These are phyloP conservation scores for Drosophila sucinea DNA, from an alignment of 1,140 invertebrate species.

Conservation along the genomic window DNA sequence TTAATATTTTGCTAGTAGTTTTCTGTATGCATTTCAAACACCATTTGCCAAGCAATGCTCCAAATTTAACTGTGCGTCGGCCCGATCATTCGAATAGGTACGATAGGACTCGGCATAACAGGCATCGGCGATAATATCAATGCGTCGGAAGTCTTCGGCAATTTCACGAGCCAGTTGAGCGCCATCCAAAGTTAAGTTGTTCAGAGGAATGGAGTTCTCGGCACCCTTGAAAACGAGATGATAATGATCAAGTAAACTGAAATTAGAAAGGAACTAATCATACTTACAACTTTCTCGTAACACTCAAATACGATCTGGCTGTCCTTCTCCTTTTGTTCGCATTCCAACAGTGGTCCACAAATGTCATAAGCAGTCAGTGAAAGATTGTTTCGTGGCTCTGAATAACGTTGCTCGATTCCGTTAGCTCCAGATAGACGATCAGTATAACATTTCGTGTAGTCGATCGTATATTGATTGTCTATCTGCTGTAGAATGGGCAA, in stretches of 20 bases:
- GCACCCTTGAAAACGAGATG: not conserved
- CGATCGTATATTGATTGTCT: not conserved
- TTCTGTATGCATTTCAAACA: too few relatives aligned
- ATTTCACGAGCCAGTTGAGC: not conserved
- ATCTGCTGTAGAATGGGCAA: not conserved
- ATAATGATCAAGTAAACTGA: too few relatives aligned
- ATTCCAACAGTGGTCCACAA: not conserved
- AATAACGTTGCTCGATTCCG: not conserved
- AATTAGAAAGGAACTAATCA: too few relatives aligned
- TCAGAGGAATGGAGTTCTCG: not conserved
- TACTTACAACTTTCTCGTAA: not conserved
- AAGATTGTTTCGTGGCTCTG: not conserved
- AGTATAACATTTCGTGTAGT: not conserved
- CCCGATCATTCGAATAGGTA: not conserved
- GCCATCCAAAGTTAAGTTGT: not conserved
- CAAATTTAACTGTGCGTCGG: not conserved
- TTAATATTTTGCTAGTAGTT: too few relatives aligned
- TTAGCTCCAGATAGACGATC: not conserved
- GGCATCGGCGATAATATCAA: not conserved
- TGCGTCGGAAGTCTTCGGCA: not conserved
- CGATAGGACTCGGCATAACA: not conserved
- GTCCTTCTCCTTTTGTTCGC: not conserved
- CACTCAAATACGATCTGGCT: not conserved
- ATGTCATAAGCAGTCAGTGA: not conserved
- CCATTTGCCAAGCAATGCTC: not conserved